These are phyloP conservation scores for Brachyrhaphis roseni DNA, from an alignment of 2,797 vertebrate genomes.

Conservation along the genomic window DNA sequence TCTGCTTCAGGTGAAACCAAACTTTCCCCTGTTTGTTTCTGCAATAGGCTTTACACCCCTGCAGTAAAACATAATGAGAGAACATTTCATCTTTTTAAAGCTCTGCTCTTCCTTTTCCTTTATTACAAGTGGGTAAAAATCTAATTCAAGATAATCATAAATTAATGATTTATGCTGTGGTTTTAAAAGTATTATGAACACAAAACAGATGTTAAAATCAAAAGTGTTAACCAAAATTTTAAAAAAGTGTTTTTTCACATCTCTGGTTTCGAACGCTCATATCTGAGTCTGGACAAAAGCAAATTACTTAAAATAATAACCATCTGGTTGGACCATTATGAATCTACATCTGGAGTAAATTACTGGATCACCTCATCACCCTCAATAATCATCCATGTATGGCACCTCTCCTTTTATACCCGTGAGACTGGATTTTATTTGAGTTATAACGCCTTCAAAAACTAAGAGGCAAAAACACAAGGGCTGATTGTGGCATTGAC, in stretches of 20 bases:
- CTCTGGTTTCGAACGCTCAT: constrained; percentile 1
- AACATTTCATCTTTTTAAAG: neutral
- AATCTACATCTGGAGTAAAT: constrained; percentile 10
- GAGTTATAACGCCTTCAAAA: neutral
- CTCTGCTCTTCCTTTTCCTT: neutral
- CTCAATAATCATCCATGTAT: neutral
- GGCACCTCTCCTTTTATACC: neutral
- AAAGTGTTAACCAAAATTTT: neutral
- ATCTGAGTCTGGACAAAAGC: constrained; percentile 2
- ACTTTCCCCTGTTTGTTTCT: neutral
- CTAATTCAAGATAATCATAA: neutral
- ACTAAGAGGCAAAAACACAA: neutral
- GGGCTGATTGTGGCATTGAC: neutral
- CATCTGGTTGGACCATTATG: constrained; percentile 9
- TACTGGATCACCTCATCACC: constrained; percentile 4
- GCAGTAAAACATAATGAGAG: neutral
- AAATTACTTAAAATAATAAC: neutral
- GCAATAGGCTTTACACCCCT: neutral
- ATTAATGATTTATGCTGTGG: neutral
- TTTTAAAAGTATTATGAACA: neutral
- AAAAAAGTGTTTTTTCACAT: neutral
- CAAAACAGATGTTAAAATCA: neutral
- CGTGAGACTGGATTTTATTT: neutral
- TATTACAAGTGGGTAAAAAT: neutral
- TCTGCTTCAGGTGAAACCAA: neutral